These are phyloP conservation scores for Aquatica leii DNA, from an alignment of 2,888 invertebrate species.

Conservation along the genomic window DNA sequence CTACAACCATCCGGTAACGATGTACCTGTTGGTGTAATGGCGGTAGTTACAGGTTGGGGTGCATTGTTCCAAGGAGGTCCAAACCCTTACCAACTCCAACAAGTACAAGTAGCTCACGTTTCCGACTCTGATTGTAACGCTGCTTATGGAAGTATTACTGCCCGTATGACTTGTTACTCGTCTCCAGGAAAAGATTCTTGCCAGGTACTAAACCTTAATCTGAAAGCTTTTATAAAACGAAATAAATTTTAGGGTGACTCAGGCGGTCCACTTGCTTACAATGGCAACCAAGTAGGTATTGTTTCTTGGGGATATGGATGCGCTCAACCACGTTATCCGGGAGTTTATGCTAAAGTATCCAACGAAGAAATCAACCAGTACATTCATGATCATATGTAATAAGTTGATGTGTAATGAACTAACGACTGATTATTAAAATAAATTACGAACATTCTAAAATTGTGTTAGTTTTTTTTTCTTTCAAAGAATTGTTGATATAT, in stretches of 20 bases:
- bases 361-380: background rate
- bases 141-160: too few relatives aligned
- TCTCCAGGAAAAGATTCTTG: conserved; percentile 15
- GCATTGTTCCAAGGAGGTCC: background rate
- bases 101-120: conserved; percentile 3
- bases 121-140: too few relatives aligned
- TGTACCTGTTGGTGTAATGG: background rate
- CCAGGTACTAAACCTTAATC: conserved; percentile 6
- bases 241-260: conserved; percentile 17
- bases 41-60: conserved; percentile 20
- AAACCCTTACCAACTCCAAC: background rate
- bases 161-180: too few relatives aligned
- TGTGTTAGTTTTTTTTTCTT: too few relatives aligned
- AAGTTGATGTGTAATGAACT: too few relatives aligned
- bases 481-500: too few relatives aligned
- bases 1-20: background rate
- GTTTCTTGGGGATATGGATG: conserved; percentile 18
- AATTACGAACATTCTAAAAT: too few relatives aligned
- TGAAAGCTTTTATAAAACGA: background rate
- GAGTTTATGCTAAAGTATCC: conserved; percentile 11
- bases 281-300: conserved; percentile 11
- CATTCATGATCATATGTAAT: too few relatives aligned
- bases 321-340: background rate
- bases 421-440: too few relatives aligned
- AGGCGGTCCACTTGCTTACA: conserved; percentile 13